Evolutionary conservation across 2,113 vertebrate species (phyloP).

Genomic region (Xiphophorus hellerii): DNA sequence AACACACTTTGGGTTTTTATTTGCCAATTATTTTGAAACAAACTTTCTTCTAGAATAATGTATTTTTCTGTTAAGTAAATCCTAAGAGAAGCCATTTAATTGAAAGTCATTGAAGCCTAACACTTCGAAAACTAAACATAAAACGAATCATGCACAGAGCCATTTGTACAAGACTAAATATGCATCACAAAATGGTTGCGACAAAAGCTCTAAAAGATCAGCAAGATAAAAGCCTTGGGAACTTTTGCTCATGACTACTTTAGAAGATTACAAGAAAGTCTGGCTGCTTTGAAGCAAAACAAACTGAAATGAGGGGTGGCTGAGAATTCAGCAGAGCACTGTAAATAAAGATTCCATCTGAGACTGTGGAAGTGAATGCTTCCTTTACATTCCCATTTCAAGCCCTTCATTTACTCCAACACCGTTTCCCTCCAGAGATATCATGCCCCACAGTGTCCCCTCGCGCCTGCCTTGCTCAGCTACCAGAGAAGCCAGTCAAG

Average conservation of each 20-base stretch:
- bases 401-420: conserved; percentile 1
- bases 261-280: neutral
- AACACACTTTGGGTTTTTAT: neutral
- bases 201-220: conserved; percentile 1
- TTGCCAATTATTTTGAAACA: neutral
- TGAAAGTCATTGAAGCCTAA: neutral
- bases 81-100: too few species aligned
- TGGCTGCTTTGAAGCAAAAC: neutral
- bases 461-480: conserved; percentile 19
- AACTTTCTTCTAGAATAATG: too few species aligned
- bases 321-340: neutral
- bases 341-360: conserved; percentile 17
- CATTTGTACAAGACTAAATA: neutral
- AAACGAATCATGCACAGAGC: neutral
- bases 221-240: neutral
- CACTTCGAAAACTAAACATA: neutral
- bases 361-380: neutral
- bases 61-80: too few species aligned
- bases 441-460: conserved; percentile 3
- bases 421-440: neutral
- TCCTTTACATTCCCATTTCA: conserved; percentile 1
- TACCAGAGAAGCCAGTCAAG: conserved; percentile 22
- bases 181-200: neutral
- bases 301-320: neutral
- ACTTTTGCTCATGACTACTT: conserved; percentile 12